phyloP scores from a whole-genome alignment of 2,113 vertebrate genomes.

The Pristiophorus japonicus region DNA sequence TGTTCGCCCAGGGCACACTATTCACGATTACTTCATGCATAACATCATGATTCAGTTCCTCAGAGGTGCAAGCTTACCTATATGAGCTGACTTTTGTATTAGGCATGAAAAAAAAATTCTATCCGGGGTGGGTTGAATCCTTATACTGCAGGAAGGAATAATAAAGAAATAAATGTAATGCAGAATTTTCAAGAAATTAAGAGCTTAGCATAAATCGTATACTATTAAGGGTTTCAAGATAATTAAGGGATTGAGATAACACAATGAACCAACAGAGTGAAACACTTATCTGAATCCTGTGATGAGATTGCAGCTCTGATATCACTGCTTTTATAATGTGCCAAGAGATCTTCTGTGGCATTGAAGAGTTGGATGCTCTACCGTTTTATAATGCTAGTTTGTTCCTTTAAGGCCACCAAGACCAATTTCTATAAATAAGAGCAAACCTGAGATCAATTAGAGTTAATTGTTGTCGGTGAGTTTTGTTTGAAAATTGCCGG shows the following conservation, averaged over 20 bases:
- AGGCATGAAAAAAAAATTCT: not conserved
- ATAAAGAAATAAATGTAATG: not conserved
- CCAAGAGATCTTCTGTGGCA: no score
- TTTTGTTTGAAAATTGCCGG: not conserved
- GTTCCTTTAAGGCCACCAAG: not conserved
- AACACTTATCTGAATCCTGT: not conserved
- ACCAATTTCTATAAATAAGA: not conserved
- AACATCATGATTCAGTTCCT: slow-evolving; percentile 22
- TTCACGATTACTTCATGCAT: slow-evolving; percentile 4
- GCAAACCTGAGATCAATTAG: not conserved
- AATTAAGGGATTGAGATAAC: not conserved
- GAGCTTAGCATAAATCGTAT: not conserved
- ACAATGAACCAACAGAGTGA: not conserved
- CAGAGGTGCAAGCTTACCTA: slow-evolving; percentile 24
- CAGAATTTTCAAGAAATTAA: not conserved
- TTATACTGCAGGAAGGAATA: not conserved
- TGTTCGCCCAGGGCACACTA: not conserved
- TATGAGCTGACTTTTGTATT: not conserved
- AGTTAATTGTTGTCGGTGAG: not conserved
- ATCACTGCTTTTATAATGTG: not conserved
- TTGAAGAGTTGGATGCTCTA: not conserved
- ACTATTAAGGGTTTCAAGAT: not conserved
- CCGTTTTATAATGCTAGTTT: not conserved
- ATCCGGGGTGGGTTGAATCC: not conserved
- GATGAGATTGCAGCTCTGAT: not conserved